Evolutionary conservation across 2,797 vertebrate genomes (phyloP).

Genomic region (Pipistrellus kuhlii): DNA sequence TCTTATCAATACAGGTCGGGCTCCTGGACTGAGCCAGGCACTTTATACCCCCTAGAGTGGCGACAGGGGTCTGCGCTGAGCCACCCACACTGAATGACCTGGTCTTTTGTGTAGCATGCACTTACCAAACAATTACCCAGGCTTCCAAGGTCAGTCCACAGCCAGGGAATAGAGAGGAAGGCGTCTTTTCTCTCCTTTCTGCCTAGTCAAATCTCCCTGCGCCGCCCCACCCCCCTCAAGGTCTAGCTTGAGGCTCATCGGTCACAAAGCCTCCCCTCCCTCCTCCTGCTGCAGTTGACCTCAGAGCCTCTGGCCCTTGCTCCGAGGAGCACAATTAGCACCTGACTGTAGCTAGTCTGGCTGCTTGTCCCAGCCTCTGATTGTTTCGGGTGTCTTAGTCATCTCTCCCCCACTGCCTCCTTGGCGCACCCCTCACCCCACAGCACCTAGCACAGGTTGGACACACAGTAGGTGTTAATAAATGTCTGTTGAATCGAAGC

Average conservation of each 20-base stretch:
- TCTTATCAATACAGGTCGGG: conserved; percentile 43
- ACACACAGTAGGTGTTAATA: conserved; percentile 83
- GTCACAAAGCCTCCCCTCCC: conserved; percentile 68
- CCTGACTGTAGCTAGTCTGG: conserved; percentile 67
- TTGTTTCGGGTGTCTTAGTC: conserved; percentile 74
- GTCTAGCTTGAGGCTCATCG: conserved; percentile 45
- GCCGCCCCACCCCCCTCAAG: conserved; percentile 27
- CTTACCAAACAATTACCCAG: conserved; percentile 70
- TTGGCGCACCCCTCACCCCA: neutral
- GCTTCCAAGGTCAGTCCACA: conserved; percentile 65
- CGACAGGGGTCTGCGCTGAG: neutral
- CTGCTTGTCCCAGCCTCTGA: conserved; percentile 69
- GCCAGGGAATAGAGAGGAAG: conserved; percentile 69
- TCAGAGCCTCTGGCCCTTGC: conserved; percentile 69
- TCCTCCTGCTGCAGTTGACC: conserved; percentile 65
- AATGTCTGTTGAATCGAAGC: conserved; percentile 75
- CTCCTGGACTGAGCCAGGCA: neutral
- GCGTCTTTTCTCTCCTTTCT: conserved; percentile 64
- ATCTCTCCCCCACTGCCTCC: conserved; percentile 43
- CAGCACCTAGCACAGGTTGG: conserved; percentile 63
- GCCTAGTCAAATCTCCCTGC: neutral
- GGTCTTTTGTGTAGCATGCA: conserved; percentile 72
- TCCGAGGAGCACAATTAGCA: conserved; percentile 80
- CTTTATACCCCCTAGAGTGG: conserved; percentile 55
- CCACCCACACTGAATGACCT: conserved; percentile 65